These are phyloP conservation scores for Tricholaema leucomelas DNA, from an alignment of 2,113 vertebrate genomes.

Conservation along the genomic window DNA sequence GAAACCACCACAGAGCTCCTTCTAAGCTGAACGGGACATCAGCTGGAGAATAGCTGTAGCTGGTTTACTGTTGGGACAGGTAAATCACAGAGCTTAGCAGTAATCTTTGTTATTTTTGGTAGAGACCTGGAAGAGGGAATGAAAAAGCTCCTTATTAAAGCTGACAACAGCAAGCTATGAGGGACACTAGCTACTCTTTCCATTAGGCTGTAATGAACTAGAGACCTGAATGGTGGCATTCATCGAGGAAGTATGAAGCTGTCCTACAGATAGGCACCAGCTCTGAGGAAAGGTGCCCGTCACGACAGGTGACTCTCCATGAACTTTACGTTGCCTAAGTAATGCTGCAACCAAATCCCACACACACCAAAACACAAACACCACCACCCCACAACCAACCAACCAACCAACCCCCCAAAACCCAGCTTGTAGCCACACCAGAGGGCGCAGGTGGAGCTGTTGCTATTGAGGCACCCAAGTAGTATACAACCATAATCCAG, in stretches of 20 bases:
- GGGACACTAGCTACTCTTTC: background rate
- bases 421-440: fast-evolving
- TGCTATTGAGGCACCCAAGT: fast-evolving
- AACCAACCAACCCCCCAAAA: fast-evolving
- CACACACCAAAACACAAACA: no score
- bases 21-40: background rate
- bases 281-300: background rate
- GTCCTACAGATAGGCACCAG: background rate
- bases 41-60: fast-evolving
- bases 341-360: fast-evolving
- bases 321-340: no score
- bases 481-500: fast-evolving
- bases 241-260: fast-evolving
- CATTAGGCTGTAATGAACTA: background rate
- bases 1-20: background rate
- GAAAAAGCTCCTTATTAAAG: background rate
- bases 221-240: background rate
- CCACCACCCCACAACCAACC: no score
- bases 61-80: background rate
- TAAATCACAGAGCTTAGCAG: background rate
- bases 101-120: background rate
- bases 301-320: fast-evolving
- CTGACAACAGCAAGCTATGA: fast-evolving
- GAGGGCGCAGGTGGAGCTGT: fast-evolving
- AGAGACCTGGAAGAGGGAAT: fast-evolving